Percentiles rank a stretch among this genome's conserved stretches.
Evolutionary conservation across 2,113 vertebrate genomes (phyloP).

Genomic region (Hippolais icterina): DNA sequence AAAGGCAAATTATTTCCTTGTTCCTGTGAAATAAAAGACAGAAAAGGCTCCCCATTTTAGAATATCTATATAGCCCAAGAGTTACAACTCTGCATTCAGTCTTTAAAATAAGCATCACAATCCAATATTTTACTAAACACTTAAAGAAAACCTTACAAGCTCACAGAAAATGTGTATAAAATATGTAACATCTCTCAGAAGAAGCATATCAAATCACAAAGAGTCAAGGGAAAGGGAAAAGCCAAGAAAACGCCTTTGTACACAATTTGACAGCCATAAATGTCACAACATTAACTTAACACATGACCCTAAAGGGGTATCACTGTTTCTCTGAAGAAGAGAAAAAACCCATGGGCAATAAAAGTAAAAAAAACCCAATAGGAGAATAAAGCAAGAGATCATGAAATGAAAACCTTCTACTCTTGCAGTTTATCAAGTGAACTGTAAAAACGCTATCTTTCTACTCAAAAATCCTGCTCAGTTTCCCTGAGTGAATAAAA

Average conservation of each 20-base stretch:
- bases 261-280: background rate
- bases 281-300: background rate
- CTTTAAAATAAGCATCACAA: background rate
- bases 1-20: background rate
- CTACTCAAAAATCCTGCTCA: background rate
- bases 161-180: background rate
- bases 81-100: background rate
- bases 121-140: background rate
- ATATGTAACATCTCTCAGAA: background rate
- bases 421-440: background rate
- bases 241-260: background rate
- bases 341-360: background rate
- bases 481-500: background rate
- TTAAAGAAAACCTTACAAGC: background rate
- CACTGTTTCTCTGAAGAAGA: background rate
- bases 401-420: background rate
- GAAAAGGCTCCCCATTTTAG: background rate
- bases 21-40: background rate
- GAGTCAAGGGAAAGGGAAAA: background rate
- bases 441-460: background rate
- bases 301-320: background rate
- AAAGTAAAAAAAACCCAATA: background rate
- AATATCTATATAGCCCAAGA: background rate
- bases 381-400: background rate
- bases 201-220: background rate